These are phyloP conservation scores for Gadus chalcogrammus DNA, from an alignment of 2,113 vertebrate species.

Conservation along the genomic window DNA sequence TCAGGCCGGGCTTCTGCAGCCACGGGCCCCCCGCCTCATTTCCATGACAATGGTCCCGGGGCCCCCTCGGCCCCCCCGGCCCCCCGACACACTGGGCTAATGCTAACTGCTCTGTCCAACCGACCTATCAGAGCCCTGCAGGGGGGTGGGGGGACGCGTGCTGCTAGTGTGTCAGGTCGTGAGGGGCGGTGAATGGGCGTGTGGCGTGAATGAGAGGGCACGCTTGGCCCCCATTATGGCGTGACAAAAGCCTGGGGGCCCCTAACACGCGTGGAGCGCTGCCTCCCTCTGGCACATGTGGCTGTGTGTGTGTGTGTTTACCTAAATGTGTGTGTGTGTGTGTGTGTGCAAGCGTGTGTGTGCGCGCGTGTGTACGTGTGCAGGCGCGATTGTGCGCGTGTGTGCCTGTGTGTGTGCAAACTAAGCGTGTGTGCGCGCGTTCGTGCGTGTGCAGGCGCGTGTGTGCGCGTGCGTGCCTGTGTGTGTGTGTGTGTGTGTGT, in stretches of 20 bases:
- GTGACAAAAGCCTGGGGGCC: slow-evolving; percentile 68
- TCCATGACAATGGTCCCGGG: slow-evolving; percentile 71
- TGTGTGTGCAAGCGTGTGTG: slow-evolving; percentile 21
- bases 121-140: slow-evolving; percentile 4
- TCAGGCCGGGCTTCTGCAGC: slow-evolving; percentile 25
- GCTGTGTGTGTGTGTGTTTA: slow-evolving; percentile 28
- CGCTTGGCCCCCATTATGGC: slow-evolving; percentile 67
- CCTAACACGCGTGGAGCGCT: slow-evolving; percentile 40
- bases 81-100: background rate
- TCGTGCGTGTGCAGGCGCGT: background rate
- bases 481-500: too few species aligned
- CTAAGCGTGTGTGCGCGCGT: too few species aligned
- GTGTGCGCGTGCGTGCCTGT: background rate
- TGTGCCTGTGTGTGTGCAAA: background rate
- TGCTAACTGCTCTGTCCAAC: slow-evolving; percentile 17
- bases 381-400: too few species aligned
- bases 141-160: slow-evolving; percentile 17
- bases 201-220: slow-evolving; percentile 82
- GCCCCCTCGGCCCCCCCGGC: background rate
- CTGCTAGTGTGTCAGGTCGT: slow-evolving; percentile 65
- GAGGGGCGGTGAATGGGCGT: slow-evolving; percentile 72
- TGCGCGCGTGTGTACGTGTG: background rate
- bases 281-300: slow-evolving; percentile 43
- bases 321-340: slow-evolving; percentile 17
- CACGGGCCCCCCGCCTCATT: slow-evolving; percentile 46